Evolutionary conservation across 2,888 invertebrate genomes (phyloP).

Genomic region (Poecilus cupreus): DNA sequence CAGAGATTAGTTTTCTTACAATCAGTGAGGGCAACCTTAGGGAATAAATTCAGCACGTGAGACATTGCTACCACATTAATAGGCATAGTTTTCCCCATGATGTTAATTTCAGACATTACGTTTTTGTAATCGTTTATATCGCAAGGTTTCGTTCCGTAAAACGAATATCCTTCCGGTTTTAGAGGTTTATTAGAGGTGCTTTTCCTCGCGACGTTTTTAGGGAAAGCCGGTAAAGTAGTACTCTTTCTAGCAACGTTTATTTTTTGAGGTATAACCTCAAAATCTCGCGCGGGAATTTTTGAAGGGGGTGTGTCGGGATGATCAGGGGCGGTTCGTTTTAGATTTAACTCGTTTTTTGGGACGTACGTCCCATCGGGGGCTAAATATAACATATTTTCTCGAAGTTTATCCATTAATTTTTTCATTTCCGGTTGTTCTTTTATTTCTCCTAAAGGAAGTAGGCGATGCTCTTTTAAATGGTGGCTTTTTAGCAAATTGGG

Average conservation of each 20-base stretch:
- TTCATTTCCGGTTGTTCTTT: slow-evolving; percentile 41
- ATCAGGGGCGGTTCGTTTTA: slow-evolving; percentile 38
- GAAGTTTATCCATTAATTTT: slow-evolving; percentile 54
- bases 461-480: slow-evolving; percentile 67
- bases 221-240: slow-evolving; percentile 68
- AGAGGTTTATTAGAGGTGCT: slow-evolving; percentile 72
- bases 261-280: too few relatives aligned
- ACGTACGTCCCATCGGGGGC: slow-evolving; percentile 28
- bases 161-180: slow-evolving; percentile 71
- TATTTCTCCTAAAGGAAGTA: slow-evolving; percentile 64
- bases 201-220: slow-evolving; percentile 70
- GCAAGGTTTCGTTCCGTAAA: slow-evolving; percentile 73
- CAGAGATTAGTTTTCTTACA: slow-evolving; percentile 59
- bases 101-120: slow-evolving; percentile 75
- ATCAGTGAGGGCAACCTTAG: slow-evolving; percentile 73
- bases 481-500: slow-evolving; percentile 67
- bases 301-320: slow-evolving; percentile 53
- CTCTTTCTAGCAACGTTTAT: slow-evolving; percentile 72
- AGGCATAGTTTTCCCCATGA: slow-evolving; percentile 74
- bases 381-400: slow-evolving; percentile 50
- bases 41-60: slow-evolving; percentile 74
- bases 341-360: slow-evolving; percentile 42
- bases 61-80: slow-evolving; percentile 74
- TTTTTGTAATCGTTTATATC: slow-evolving; percentile 71
- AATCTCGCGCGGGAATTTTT: too few relatives aligned